Evolutionary conservation across 2,113 vertebrate genomes (phyloP).

Genomic region (pig (Sus scrofa)): T2T-Sscrofa CM000815.6:132441501-132442000

Average conservation of each 20-base stretch:
- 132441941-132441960: not conserved
- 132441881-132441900: not conserved
- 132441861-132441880: not conserved
- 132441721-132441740: not conserved
- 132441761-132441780: not conserved
- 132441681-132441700: not conserved
- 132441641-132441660: not conserved
- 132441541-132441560: not conserved
- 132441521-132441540: constrained; percentile 7
- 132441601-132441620: not conserved
- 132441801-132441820: not conserved
- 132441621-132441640: constrained; percentile 14
- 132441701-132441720: not conserved
- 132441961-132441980: not conserved
- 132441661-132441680: constrained; percentile 8
- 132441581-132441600: not conserved
- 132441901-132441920: not conserved
- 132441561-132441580: constrained; percentile 31
- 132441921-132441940: not conserved
- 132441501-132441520: not conserved
- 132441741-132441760: not conserved
- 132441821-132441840: constrained; percentile 10
- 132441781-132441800: not conserved
- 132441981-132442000: not conserved
- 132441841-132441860: constrained; percentile 11